phyloP scores from a whole-genome alignment of 1,140 invertebrate species.

The Leptoteleia sp. region DNA sequence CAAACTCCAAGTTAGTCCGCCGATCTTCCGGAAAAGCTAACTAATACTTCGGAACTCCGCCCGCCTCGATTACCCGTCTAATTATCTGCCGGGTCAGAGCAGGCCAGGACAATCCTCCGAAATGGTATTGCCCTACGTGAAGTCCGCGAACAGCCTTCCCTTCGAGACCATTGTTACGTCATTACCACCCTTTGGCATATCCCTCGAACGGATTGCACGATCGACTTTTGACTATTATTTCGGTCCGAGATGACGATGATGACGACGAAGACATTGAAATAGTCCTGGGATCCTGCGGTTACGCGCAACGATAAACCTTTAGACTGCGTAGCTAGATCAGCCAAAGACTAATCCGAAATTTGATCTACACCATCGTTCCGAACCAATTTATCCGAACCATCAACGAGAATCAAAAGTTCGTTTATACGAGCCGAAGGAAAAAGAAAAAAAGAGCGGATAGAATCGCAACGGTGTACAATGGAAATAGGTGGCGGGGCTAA shows the following conservation, averaged over 20 bases:
- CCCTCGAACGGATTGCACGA: constrained; percentile 20
- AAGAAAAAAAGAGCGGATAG: constrained; percentile 39
- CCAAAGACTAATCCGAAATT: constrained; percentile 2
- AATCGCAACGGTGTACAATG: constrained; percentile 57
- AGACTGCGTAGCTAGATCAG: neutral
- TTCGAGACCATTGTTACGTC: constrained; percentile 79
- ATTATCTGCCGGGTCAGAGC: constrained; percentile 74
- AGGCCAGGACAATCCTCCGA: constrained; percentile 70
- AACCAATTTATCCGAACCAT: constrained; percentile 14
- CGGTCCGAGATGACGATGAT: too few relatives aligned
- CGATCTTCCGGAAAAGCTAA: constrained; percentile 48
- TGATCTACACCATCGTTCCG: constrained; percentile 1
- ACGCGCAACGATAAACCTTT: too few relatives aligned
- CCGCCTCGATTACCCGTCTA: constrained; percentile 78
- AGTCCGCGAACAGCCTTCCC: constrained; percentile 68
- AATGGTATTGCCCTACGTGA: constrained; percentile 73
- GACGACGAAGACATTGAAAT: too few relatives aligned
- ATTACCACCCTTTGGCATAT: constrained; percentile 75
- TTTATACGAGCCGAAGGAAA: constrained; percentile 14
- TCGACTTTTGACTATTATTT: constrained; percentile 20
- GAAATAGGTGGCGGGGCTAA: constrained; percentile 64
- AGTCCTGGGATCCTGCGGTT: too few relatives aligned
- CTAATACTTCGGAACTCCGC: constrained; percentile 65
- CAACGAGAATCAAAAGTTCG: constrained; percentile 31
- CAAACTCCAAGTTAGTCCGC: constrained; percentile 33